Evolutionary conservation across 1,140 invertebrate species (phyloP).

Genomic region (Hestina assimilis): DNA sequence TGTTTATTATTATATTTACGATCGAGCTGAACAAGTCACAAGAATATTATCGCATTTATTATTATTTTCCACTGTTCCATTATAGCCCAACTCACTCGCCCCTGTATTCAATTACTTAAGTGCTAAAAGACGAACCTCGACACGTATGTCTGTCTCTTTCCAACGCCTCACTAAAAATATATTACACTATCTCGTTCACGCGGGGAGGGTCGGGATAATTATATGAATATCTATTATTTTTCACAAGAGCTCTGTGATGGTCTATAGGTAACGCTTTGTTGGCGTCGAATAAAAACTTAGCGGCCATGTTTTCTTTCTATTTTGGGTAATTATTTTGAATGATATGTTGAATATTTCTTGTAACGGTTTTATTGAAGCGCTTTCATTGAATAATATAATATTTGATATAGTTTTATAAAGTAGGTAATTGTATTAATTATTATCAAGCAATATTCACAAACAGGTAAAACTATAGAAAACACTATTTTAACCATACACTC

Average conservation of each 20-base stretch:
- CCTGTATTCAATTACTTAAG: conserved; percentile 75
- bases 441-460: too few species aligned
- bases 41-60: conserved; percentile 62
- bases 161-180: conserved; percentile 7
- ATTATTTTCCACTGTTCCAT: conserved; percentile 64
- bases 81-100: conserved; percentile 55
- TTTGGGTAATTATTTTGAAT: conserved; percentile 48
- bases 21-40: conserved; percentile 45
- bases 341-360: conserved; percentile 16
- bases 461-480: too few species aligned
- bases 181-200: conserved; percentile 29
- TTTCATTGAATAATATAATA: conserved; percentile 2
- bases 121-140: conserved; percentile 51
- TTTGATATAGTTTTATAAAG: too few species aligned
- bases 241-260: conserved; percentile 56
- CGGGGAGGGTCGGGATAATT: conserved; percentile 60
- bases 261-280: conserved; percentile 63
- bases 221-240: conserved; percentile 72
- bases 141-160: conserved; percentile 44
- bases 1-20: conserved; percentile 64
- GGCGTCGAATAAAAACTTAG: conserved; percentile 52
- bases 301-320: conserved; percentile 60
- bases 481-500: too few species aligned
- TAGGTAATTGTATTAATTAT: too few species aligned
- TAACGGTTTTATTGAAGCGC: conserved; percentile 9